Percentiles rank a stretch among this genome's conserved stretches.
These are phyloP conservation scores for Eucera pruinosa DNA, from an alignment of 2,888 invertebrate genomes.

Conservation along the genomic window DNA sequence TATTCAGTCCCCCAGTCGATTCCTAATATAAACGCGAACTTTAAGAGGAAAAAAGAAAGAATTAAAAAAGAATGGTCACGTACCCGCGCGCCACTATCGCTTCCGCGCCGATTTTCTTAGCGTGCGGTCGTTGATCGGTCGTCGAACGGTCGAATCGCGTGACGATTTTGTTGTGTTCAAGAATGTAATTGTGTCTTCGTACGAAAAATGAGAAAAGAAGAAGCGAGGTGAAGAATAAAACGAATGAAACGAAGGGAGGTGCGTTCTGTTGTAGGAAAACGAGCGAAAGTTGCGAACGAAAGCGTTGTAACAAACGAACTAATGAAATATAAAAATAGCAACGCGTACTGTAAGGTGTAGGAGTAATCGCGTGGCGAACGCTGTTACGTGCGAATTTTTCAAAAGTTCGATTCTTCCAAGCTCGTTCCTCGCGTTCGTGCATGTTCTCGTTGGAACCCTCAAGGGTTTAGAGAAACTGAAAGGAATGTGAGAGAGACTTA, in stretches of 20 bases:
- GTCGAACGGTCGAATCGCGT: slow-evolving; percentile 45
- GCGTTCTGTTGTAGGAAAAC: background rate
- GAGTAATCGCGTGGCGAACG: background rate
- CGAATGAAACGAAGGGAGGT: background rate
- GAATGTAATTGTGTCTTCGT: slow-evolving; percentile 5
- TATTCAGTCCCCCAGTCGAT: slow-evolving; percentile 65
- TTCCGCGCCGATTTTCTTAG: slow-evolving; percentile 68
- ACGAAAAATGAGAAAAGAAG: background rate
- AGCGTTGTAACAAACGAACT: background rate
- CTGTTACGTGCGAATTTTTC: background rate
- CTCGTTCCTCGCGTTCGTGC: slow-evolving; percentile 4
- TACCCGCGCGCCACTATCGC: slow-evolving; percentile 73
- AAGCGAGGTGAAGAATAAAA: no score
- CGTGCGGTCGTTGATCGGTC: slow-evolving; percentile 55
- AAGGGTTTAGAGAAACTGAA: background rate
- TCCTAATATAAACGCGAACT: slow-evolving; percentile 70
- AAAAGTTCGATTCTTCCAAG: slow-evolving; percentile 24
- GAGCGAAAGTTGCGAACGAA: background rate
- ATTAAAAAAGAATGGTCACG: slow-evolving; percentile 28
- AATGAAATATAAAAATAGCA: no score
- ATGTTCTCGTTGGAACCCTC: no score
- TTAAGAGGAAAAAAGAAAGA: slow-evolving; percentile 32
- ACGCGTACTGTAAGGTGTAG: no score
- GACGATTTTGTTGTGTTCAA: slow-evolving; percentile 45
- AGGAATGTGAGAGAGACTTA: background rate